Conservation (phyloP, 2,113 vertebrate genomes). For the Peucedramus taeniatus region DNA sequence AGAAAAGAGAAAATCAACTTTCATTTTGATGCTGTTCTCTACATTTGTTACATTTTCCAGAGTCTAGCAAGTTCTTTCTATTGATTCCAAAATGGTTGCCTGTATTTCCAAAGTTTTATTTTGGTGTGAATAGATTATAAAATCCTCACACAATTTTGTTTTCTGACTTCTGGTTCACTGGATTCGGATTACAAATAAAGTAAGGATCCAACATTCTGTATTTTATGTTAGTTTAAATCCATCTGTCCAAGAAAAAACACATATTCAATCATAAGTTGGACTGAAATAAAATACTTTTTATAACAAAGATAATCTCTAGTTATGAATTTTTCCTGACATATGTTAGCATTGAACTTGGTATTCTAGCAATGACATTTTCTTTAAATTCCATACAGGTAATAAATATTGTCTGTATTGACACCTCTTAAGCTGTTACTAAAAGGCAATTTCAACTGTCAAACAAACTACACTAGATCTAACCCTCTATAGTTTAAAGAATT, state of each 20-base stretch:
- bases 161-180: background rate
- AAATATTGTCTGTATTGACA: background rate
- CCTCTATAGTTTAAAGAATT: background rate
- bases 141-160: background rate
- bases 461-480: background rate
- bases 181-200: background rate
- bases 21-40: background rate
- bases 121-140: background rate
- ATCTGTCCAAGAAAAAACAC: background rate
- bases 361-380: background rate
- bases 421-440: background rate
- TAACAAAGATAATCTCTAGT: background rate
- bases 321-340: background rate
- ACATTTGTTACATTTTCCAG: background rate
- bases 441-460: background rate
- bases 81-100: background rate
- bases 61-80: background rate
- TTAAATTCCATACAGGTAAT: background rate
- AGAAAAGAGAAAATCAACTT: accelerated
- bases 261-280: background rate
- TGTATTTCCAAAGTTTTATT: background rate
- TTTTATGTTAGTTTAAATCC: background rate
- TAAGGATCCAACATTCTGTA: background rate
- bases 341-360: background rate
- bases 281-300: background rate